Base-by-base conservation (phyloP, 1,140 invertebrate species). In the Rhagoletis pomonella region DNA sequence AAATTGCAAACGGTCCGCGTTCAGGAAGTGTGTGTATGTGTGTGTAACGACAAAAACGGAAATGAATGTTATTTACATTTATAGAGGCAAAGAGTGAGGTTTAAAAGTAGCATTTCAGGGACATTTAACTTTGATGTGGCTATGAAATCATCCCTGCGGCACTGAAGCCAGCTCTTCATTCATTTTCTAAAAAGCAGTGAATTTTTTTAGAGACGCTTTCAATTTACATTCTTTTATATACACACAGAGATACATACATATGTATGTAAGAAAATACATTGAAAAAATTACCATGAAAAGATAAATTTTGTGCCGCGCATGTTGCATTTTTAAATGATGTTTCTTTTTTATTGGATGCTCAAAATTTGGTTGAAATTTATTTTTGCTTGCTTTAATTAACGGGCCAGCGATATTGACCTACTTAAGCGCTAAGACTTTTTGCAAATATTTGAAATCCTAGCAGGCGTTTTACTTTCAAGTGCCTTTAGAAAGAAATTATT, bases 61-160 rank as follows among this genome's bases (percentile, higher is more conserved):
- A 81, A 55, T 55, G 44, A 81, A 81, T 55, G 55, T 55, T 55
- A 81, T 81, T 55, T 58, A 50, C 73, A 58, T 81, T 81, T 50
- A 6, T 42, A 81, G 12, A 19, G n/a, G 47, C 73, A 19, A 55
- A 55, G 73, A 81, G 73, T n/a, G 9, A 81, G 39, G 2, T 7
- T 39, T 10, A 44, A 47, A 67, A 42, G 5, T 19, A 12, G 29
- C 9, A 29, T 65, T 1, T 9, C 19, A 9, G 10, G 29, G 7
- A 0, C 42, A 69, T 69, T 29, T 29, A 29, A 29, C 29, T 29
- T 29, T n/a, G 12, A 44, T n/a, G 67, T 44, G 17, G 2, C 42
- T 7, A n/a, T 17, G 3, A 3, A 5, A 9, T 42, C 42, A 73
- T 73, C 42, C 67, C 42, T 47, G 12, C 17, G 39, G 1, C 1